Base-by-base conservation (phyloP, 2,888 invertebrate genomes). In the Adelognathus sp. region DNA sequence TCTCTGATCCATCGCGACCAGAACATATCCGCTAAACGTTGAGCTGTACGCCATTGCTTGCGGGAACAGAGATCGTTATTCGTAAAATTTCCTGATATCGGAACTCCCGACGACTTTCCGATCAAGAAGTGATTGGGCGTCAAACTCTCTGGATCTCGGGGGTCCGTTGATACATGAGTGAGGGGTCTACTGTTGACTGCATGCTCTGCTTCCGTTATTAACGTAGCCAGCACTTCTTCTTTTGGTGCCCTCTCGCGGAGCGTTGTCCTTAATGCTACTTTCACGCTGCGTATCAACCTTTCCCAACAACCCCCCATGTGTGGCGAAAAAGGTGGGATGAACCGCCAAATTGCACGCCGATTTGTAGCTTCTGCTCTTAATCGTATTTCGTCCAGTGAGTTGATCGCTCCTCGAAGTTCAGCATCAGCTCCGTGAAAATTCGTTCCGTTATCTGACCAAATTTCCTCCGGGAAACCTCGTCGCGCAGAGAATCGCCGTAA, bases 101-200 rank as follows among this genome's bases (percentile, higher is more conserved):
- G n/a, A 2, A 3, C 56, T 3, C 81, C 83, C 0, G 82, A 81
- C 0, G 83, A 82, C 0, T 71, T 4, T 0, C 82, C 81, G 4
- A 81, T 64, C 4, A 83, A 60, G 29, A 80, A 77, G 44, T 82
- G 80, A 29, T 82, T 81, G 0, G 80, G 80, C 0, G 81, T 82
- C 3, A 81, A 16, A 0, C 77, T 58, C 39, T 83, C 80, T 1
- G 18, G 4, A 5, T 87, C 85, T 3, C 80, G 73, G 0, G 76
- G 76, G 16, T 86, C 86, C 5, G 83, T 77, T 0, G 85, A 83
- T 0, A 87, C 87, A 64, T 86, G 82, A 0, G 79, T 84, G 3
- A 88, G 61, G n/a, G 83, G 82, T 29, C 83, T 18, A 1, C 64
- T 73, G 21, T 81, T 79, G 0, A 79, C 58, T 0, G 39, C 56